These are phyloP conservation scores for Myiozetetes cayanensis DNA, from an alignment of 2,113 vertebrate species.

Conservation along the genomic window DNA sequence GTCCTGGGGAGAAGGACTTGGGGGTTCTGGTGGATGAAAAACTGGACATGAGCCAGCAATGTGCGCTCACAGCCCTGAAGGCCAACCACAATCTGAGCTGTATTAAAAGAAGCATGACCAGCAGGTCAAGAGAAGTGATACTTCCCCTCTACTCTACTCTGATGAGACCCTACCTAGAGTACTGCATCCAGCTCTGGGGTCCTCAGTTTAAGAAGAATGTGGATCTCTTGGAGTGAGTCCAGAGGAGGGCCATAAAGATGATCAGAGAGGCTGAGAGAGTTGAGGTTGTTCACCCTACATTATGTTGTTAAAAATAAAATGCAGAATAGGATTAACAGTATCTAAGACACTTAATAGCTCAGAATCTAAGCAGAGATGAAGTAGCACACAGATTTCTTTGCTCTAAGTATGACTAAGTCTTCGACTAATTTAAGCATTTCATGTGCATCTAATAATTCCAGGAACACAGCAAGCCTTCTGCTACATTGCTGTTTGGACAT, in stretches of 20 bases:
- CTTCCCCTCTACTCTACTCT: background rate
- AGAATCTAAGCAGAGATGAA: background rate
- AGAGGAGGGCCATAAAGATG: background rate
- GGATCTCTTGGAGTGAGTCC: background rate
- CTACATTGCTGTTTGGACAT: background rate
- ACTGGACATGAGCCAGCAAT: background rate
- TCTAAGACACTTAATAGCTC: background rate
- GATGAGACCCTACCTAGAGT: background rate
- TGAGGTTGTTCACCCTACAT: background rate
- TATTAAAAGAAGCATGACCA: background rate
- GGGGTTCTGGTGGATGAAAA: background rate
- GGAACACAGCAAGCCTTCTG: background rate
- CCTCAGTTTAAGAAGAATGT: background rate
- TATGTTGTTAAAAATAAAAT: background rate
- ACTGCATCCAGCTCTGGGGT: background rate
- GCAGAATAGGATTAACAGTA: background rate
- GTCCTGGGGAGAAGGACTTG: background rate
- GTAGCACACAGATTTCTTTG: background rate
- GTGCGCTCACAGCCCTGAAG: background rate
- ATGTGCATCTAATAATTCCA: background rate
- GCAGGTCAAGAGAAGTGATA: background rate
- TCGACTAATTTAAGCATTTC: background rate
- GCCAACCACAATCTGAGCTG: background rate
- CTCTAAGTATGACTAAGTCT: background rate
- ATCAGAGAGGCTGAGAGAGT: background rate